Conservation (phyloP, 2,797 vertebrate genomes). For the Pangasius krempfi region DNA sequence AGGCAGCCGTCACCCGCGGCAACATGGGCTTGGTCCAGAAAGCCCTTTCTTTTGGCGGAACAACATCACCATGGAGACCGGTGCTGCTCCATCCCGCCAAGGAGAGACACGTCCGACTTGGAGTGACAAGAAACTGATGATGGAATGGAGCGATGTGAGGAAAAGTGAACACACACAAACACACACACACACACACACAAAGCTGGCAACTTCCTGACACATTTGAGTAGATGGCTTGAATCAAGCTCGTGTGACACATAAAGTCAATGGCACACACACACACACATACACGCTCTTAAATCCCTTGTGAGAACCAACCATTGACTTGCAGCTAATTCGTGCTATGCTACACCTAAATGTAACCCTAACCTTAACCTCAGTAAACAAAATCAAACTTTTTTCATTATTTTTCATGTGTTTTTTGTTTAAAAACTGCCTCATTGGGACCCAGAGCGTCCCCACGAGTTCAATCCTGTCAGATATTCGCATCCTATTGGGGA, state of each 20-base stretch:
- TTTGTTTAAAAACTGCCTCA: not conserved
- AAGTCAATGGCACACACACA: not conserved
- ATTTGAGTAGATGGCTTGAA: conserved; percentile 40
- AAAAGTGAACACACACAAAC: conserved; percentile 21
- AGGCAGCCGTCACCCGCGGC: conserved; percentile 47
- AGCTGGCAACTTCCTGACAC: conserved; percentile 42
- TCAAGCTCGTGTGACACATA: not conserved
- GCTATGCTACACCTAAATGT: not conserved
- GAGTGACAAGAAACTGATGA: conserved; percentile 46
- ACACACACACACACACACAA: conserved; percentile 11
- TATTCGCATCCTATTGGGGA: not conserved
- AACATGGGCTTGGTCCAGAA: conserved; percentile 57
- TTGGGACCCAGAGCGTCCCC: not conserved
- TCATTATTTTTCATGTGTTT: not conserved
- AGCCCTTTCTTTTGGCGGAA: conserved; percentile 46
- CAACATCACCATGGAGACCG: conserved; percentile 63
- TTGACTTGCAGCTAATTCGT: not conserved
- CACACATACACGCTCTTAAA: not conserved
- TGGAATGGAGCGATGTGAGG: conserved; percentile 32
- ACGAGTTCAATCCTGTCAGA: not conserved
- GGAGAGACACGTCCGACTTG: conserved; percentile 31
- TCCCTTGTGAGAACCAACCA: not conserved
- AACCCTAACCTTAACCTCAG: not conserved
- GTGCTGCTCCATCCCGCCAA: conserved; percentile 53
- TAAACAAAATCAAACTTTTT: not conserved